Base-by-base conservation (phyloP, 2,797 vertebrate species). In the Dendrocincla tyrannina region DNA sequence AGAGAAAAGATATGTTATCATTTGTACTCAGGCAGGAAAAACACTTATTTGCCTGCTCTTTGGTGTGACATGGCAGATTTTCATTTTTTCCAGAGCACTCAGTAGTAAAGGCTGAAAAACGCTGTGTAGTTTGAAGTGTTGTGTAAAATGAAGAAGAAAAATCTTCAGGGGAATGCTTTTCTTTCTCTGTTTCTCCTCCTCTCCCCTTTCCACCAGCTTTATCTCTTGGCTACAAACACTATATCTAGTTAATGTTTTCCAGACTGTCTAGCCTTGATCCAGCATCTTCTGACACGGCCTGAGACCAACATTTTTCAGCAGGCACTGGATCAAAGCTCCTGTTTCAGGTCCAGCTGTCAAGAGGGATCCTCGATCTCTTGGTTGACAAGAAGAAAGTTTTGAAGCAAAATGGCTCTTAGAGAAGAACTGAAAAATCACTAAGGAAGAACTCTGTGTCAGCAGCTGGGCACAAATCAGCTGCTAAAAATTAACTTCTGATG, bases 191-290 rank as follows among this genome's bases (percentile, higher is more conserved):
- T 69, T 33, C 46, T 30, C 14, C 4, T 2, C 11, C 32, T 50
- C n/a, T 81, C 24, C 7, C 28, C 35, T 83, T 88, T 64, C 58
- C 79, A 64, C 19, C 63, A 42, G 18, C 13, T 88, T 82, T 92
- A 42, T 67, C 75, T 83, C 64, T 68, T 42, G 11, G 11, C 42
- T 89, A 28, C 72, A 62, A 5, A 24, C 69, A 55, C 66, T 11
- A 2, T 72, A 66, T 25, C 16, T 55, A 59, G 72, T 56, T 44
- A 82, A 47, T 64, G 10, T 66, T 94, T 91, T 49, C 60, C 75
- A 91, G 50, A 62, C 12, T 16, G 33, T 82, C 42, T 64, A 80
- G 64, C 64, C 68, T 94, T 95, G 78, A 92, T 92, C 68, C 91
- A 77, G 33, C 84, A 80, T 74, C 49, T 39, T 81, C 79, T 91